A percentile compares a stretch with the other conserved stretches of the same genome.
phyloP scores from a whole-genome alignment of 2,113 vertebrate genomes.

The Mugil cephalus region DNA sequence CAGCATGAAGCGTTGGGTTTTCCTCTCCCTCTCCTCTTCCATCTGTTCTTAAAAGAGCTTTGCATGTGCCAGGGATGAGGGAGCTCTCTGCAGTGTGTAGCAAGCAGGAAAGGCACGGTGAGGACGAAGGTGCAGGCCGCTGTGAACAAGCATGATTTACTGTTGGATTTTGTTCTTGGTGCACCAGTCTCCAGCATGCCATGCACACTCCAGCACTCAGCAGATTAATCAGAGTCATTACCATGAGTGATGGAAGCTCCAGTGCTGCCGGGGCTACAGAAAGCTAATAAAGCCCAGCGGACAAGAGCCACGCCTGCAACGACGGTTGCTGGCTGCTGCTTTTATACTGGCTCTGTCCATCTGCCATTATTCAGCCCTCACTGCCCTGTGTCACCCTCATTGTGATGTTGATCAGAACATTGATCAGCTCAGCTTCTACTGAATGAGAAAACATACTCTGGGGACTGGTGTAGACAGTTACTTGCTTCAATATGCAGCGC shows the following conservation, averaged over 20 bases:
- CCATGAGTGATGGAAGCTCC: constrained; percentile 73
- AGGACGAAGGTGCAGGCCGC: constrained; percentile 51
- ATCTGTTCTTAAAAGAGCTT: constrained; percentile 61
- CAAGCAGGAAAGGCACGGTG: constrained; percentile 50
- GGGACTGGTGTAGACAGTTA: constrained; percentile 22
- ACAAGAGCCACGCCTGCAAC: constrained; percentile 50
- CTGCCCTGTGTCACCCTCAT: constrained; percentile 43
- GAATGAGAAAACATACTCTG: constrained; percentile 31
- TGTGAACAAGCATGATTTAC: constrained; percentile 71
- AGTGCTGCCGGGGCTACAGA: constrained; percentile 32
- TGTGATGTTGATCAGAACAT: constrained; percentile 62
- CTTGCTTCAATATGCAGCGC: constrained; percentile 22
- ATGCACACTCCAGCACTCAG: constrained; percentile 69
- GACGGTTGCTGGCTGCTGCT: constrained; percentile 49
- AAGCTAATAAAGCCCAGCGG: constrained; percentile 70
- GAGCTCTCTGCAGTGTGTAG: constrained; percentile 60
- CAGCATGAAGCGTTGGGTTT: constrained; percentile 68
- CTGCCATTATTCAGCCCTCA: constrained; percentile 47
- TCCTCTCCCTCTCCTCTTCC: constrained; percentile 48
- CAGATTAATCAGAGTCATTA: constrained; percentile 80
- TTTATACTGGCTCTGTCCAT: constrained; percentile 40
- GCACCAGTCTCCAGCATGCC: constrained; percentile 37
- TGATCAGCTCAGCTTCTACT: constrained; percentile 58
- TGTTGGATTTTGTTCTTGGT: constrained; percentile 55
- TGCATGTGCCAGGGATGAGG: constrained; percentile 56